Evolutionary conservation across 2,113 vertebrate genomes (phyloP).

Genomic region (Cnemophilus loriae): DNA sequence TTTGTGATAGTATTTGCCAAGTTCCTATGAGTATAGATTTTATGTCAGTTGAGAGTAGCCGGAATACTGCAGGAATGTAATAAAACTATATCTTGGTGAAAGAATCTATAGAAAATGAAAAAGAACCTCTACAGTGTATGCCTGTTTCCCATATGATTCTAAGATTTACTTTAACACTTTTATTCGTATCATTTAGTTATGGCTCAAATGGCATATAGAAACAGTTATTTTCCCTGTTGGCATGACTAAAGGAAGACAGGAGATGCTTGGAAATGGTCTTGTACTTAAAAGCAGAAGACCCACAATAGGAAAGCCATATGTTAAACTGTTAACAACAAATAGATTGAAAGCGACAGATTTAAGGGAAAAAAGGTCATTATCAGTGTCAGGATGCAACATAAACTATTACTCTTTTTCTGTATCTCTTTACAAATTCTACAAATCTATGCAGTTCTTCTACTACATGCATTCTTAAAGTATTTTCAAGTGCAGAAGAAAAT

Average conservation of each 20-base stretch:
- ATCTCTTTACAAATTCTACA: neutral
- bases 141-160: neutral
- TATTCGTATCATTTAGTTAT: neutral
- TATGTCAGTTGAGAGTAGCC: conserved; percentile 40
- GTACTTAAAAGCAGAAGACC: neutral
- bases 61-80: neutral
- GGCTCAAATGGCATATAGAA: neutral
- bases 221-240: neutral
- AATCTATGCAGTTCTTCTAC: neutral
- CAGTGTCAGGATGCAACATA: neutral
- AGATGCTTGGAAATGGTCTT: neutral
- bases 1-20: neutral
- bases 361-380: neutral
- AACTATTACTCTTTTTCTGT: neutral
- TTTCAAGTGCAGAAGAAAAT: neutral
- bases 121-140: neutral
- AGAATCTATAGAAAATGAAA: neutral
- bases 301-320: neutral
- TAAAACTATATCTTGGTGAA: conserved; percentile 10
- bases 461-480: neutral
- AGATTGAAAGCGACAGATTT: neutral
- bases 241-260: neutral
- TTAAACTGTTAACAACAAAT: neutral
- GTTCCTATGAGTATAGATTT: conserved; percentile 56
- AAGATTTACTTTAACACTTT: neutral